Evolutionary conservation across 1,140 invertebrate genomes (phyloP).

Genomic region (Plectrocnemia conspersa): DNA sequence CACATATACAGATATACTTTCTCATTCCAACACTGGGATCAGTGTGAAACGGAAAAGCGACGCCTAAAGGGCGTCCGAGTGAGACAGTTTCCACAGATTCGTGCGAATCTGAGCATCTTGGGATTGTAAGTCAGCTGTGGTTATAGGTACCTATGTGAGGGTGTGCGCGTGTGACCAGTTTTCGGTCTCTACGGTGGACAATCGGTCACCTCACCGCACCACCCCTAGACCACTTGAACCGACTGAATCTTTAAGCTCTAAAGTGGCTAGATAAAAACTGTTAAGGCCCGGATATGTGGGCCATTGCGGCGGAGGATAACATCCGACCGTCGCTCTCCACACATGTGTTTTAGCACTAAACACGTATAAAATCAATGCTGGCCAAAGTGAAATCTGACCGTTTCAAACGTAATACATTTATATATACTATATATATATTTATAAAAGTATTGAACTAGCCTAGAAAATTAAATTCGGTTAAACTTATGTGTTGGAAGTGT

Average conservation of each 20-base stretch:
- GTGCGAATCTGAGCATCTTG: constrained; percentile 26
- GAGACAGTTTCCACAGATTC: background rate
- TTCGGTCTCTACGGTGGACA: constrained; percentile 9
- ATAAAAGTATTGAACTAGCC: too few species aligned
- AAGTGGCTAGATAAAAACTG: constrained; percentile 24
- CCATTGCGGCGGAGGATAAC: background rate
- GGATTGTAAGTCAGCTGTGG: constrained; percentile 15
- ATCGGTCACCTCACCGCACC: constrained; percentile 19
- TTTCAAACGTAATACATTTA: too few species aligned
- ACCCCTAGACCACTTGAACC: too few species aligned
- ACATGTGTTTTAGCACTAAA: too few species aligned
- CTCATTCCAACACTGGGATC: background rate
- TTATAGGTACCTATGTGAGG: constrained; percentile 11
- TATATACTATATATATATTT: too few species aligned
- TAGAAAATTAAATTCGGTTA: too few species aligned
- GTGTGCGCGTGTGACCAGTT: constrained; percentile 1
- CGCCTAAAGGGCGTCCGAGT: background rate
- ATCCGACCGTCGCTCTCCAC: too few species aligned
- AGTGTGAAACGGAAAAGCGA: background rate
- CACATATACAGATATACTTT: too few species aligned
- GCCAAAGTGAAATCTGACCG: too few species aligned
- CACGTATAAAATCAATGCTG: too few species aligned
- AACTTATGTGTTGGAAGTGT: too few species aligned
- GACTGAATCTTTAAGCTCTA: constrained; percentile 17
- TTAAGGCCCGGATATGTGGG: constrained; percentile 14